A percentile compares a stretch with the other conserved stretches of the same genome.
phyloP scores from a whole-genome alignment of 23 tunicate genomes.

The Trididemnum nubilum region DNA sequence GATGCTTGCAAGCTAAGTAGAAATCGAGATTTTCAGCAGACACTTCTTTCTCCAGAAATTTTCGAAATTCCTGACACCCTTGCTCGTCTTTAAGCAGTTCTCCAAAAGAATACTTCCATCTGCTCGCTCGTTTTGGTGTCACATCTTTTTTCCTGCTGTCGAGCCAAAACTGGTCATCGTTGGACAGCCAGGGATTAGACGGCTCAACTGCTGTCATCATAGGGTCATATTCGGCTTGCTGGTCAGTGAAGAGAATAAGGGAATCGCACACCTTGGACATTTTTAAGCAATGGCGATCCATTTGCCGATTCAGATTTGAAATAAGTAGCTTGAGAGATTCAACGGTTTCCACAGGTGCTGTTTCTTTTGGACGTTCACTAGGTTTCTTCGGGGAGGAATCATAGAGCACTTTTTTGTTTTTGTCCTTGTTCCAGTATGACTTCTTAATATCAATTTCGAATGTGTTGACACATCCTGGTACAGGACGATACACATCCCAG shows the following conservation, averaged over 20 bases:
- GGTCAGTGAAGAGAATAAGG: conserved; percentile 56
- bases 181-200: conserved; percentile 77
- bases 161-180: conserved; percentile 74
- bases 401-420: conserved; percentile 70
- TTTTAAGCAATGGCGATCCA: conserved; percentile 90
- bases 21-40: conserved; percentile 94
- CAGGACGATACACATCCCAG: conserved; percentile 98
- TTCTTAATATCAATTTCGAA: conserved; percentile 93
- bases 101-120: conserved; percentile 91
- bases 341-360: conserved; percentile 27
- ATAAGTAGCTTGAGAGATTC: conserved; percentile 54
- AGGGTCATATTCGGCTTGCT: conserved; percentile 76
- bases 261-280: conserved; percentile 93
- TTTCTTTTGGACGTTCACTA: background rate
- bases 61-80: conserved; percentile 76
- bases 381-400: conserved; percentile 81
- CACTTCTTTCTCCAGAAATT: conserved; percentile 91
- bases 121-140: conserved; percentile 60
- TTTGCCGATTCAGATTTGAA: conserved; percentile 44
- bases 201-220: conserved; percentile 51
- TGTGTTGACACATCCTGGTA: conserved; percentile 96
- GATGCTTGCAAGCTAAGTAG: conserved; percentile 72
- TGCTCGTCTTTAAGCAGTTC: conserved; percentile 72
- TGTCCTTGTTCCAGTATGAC: conserved; percentile 79
- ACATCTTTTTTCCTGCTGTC: conserved; percentile 47